Percentiles rank a stretch among this genome's conserved stretches.
phyloP scores from a whole-genome alignment of 2,888 invertebrate species.

The Troides oblongomaculatus region DNA sequence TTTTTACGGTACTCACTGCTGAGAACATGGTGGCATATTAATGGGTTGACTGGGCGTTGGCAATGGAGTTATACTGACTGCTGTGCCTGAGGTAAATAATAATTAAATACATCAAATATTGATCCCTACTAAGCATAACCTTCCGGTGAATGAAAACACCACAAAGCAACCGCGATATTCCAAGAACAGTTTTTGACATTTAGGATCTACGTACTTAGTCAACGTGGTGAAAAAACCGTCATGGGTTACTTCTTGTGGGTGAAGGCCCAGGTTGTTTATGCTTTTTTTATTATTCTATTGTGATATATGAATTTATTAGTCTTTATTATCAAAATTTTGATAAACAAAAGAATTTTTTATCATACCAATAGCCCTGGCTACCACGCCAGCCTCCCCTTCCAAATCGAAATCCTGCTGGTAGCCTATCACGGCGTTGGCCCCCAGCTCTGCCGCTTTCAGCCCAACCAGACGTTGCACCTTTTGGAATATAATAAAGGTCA shows the following conservation, averaged over 20 bases:
- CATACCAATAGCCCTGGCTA: slow-evolving; percentile 95
- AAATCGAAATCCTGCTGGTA: slow-evolving; percentile 97
- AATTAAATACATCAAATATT: too few relatives aligned
- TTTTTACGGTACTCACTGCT: slow-evolving; percentile 61
- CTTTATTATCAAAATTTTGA: background rate
- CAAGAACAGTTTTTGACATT: too few relatives aligned
- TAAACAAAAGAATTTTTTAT: background rate
- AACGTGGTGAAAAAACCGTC: too few relatives aligned
- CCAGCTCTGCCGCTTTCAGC: slow-evolving; percentile 93
- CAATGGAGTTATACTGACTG: slow-evolving; percentile 64
- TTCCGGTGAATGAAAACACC: too few relatives aligned
- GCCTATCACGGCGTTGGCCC: slow-evolving; percentile 97
- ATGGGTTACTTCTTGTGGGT: too few relatives aligned
- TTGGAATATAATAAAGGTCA: too few relatives aligned
- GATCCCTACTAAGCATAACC: too few relatives aligned
- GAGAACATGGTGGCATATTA: slow-evolving; percentile 62
- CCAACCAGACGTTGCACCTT: slow-evolving; percentile 94
- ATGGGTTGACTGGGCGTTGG: slow-evolving; percentile 58
- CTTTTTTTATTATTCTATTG: too few relatives aligned
- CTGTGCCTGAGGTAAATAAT: slow-evolving; percentile 53
- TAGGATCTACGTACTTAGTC: too few relatives aligned
- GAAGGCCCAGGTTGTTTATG: too few relatives aligned
- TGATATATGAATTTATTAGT: too few relatives aligned
- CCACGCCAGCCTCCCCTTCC: slow-evolving; percentile 98
- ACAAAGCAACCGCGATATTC: too few relatives aligned